Evolutionary conservation across 2,797 vertebrate species (phyloP).

Genomic region (Muscicapa striata): DNA sequence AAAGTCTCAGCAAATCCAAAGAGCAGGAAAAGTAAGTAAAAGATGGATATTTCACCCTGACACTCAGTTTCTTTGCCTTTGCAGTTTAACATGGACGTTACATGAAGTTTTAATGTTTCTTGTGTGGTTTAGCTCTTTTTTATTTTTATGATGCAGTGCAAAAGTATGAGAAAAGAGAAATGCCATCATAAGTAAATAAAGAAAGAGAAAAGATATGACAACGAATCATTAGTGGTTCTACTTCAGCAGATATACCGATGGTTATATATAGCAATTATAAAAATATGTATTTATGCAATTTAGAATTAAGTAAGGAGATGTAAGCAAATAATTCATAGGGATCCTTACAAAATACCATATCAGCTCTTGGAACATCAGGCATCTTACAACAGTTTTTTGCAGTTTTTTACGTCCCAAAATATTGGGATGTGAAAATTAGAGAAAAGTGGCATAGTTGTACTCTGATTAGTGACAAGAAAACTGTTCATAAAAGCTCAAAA

Average conservation of each 20-base stretch:
- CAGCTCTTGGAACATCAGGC: not conserved
- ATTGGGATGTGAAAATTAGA: not conserved
- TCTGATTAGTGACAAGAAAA: not conserved
- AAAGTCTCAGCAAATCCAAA: not conserved
- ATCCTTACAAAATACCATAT: not conserved
- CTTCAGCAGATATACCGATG: not conserved
- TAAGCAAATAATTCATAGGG: not conserved
- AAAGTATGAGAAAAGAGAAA: not conserved
- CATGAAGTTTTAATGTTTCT: not conserved
- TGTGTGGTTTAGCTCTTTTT: slow-evolving; percentile 1
- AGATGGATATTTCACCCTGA: not conserved
- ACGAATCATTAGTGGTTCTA: not conserved
- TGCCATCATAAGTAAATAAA: not conserved
- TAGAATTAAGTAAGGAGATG: not conserved
- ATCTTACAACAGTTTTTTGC: not conserved
- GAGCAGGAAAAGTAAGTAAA: not conserved
- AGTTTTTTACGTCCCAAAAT: not conserved
- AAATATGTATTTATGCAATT: not conserved
- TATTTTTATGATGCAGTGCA: not conserved
- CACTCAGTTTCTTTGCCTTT: not conserved
- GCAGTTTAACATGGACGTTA: not conserved
- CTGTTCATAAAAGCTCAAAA: not conserved
- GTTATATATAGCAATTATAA: not conserved
- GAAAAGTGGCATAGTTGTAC: not conserved
- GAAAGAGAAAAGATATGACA: not conserved